A percentile compares a stretch with the other conserved stretches of the same genome.
Evolutionary conservation across 2,888 invertebrate species (phyloP).

Genomic region (Criorhina ranunculi): DNA sequence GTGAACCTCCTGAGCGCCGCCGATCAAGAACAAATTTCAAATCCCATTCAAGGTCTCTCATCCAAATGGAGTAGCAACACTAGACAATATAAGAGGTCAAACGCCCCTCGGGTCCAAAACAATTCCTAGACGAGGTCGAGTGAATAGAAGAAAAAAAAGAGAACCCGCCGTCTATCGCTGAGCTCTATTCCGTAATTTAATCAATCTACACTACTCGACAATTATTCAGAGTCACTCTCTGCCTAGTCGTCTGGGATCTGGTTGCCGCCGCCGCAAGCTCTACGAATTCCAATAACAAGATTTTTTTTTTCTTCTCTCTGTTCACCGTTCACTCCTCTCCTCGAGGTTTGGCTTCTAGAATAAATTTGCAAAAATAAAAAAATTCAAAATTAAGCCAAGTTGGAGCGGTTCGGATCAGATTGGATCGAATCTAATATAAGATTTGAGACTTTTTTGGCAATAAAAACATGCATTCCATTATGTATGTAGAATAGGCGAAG

Average conservation of each 20-base stretch:
- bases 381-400: not conserved
- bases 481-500: constrained; percentile 61
- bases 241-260: constrained; percentile 52
- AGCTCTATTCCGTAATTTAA: constrained; percentile 18
- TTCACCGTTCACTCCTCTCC: not conserved
- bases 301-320: not conserved
- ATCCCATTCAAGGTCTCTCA: constrained; percentile 19
- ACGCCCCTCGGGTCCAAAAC: constrained; percentile 22
- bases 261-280: constrained; percentile 28
- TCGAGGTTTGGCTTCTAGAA: constrained; percentile 31
- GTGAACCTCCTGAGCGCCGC: not conserved
- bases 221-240: constrained; percentile 31
- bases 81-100: constrained; percentile 27
- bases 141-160: not conserved
- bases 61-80: not conserved
- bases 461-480: constrained; percentile 61
- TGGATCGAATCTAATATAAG: constrained; percentile 1
- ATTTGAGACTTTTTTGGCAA: constrained; percentile 45
- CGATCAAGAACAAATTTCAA: not conserved
- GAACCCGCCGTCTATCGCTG: constrained; percentile 15
- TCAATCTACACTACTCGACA: constrained; percentile 24
- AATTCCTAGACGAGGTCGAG: constrained; percentile 55
- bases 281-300: constrained; percentile 45
- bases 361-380: constrained; percentile 42
- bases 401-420: not conserved